These are phyloP conservation scores for Cyclargus thomasi DNA, from an alignment of 1,140 invertebrate species.

Conservation along the genomic window DNA sequence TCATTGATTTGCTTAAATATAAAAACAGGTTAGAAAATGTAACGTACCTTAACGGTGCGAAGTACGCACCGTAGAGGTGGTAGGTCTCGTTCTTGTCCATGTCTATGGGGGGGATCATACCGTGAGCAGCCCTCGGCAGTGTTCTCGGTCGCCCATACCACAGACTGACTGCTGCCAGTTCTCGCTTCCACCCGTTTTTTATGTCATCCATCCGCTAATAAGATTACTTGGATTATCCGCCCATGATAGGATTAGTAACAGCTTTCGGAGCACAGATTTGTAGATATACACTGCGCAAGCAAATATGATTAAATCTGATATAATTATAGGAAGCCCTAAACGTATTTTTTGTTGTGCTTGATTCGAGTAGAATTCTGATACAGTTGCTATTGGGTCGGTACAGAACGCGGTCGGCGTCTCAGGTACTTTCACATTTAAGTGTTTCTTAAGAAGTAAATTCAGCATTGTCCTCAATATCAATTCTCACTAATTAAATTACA, in stretches of 20 bases:
- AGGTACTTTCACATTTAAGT: neutral
- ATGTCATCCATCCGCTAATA: slow-evolving; percentile 51
- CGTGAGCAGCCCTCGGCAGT: slow-evolving; percentile 71
- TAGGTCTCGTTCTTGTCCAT: slow-evolving; percentile 56
- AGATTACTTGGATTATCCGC: slow-evolving; percentile 60
- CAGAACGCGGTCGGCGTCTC: neutral
- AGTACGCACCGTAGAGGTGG: slow-evolving; percentile 53
- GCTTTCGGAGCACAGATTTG: slow-evolving; percentile 54
- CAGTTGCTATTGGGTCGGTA: neutral
- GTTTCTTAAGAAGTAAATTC: too few species aligned
- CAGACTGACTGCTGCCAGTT: slow-evolving; percentile 61
- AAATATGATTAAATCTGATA: slow-evolving; percentile 34
- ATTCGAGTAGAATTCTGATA: neutral
- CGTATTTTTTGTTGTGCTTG: slow-evolving; percentile 29
- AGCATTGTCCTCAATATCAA: too few species aligned
- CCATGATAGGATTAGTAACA: slow-evolving; percentile 61
- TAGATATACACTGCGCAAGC: slow-evolving; percentile 38
- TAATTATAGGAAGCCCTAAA: slow-evolving; percentile 45
- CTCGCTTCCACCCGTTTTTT: slow-evolving; percentile 34
- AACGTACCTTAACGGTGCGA: slow-evolving; percentile 53
- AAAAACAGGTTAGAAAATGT: too few species aligned
- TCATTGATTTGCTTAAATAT: too few species aligned
- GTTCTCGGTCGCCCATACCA: slow-evolving; percentile 49
- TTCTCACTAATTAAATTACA: neutral
- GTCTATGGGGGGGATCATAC: slow-evolving; percentile 32